These are phyloP conservation scores for Mobula hypostoma DNA, from an alignment of 2,113 vertebrate genomes.

Conservation along the genomic window DNA sequence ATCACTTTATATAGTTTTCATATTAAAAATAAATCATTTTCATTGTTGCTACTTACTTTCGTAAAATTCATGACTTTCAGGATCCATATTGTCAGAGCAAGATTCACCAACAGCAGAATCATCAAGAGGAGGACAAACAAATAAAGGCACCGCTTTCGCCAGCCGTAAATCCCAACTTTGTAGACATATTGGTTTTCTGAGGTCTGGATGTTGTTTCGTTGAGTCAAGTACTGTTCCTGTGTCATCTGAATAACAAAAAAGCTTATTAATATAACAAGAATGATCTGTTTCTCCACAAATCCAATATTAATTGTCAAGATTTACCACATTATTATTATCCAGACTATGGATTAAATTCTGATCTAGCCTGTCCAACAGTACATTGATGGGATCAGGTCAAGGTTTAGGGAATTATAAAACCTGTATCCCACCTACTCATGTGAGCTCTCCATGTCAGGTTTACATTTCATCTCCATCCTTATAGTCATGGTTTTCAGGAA, in stretches of 20 bases:
- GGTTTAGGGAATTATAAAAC: not conserved
- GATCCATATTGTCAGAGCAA: constrained; percentile 99
- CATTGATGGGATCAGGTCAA: not conserved
- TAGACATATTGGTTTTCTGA: constrained; percentile 89
- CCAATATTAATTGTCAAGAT: not conserved
- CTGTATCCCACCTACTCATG: not conserved
- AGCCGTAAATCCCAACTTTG: constrained; percentile 98
- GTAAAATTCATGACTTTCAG: constrained; percentile 99
- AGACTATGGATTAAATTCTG: not conserved
- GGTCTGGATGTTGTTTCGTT: constrained; percentile 80
- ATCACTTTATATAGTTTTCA: not conserved
- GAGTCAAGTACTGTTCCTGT: constrained; percentile 89
- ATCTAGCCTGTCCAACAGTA: not conserved
- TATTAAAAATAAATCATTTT: not conserved
- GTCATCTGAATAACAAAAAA: constrained; percentile 74
- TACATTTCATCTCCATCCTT: not conserved
- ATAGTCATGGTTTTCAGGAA: not conserved
- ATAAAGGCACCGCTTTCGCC: constrained; percentile 98
- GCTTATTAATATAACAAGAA: not conserved
- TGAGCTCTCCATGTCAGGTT: not conserved
- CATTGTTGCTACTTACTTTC: constrained; percentile 73
- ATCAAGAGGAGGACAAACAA: constrained; percentile 96
- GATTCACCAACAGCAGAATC: constrained; percentile 97
- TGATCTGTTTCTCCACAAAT: not conserved
- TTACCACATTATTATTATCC: not conserved